Percentiles rank a stretch among this genome's conserved stretches.
Evolutionary conservation across 2,113 vertebrate genomes (phyloP).

Genomic region (Epinephelus moara): DNA sequence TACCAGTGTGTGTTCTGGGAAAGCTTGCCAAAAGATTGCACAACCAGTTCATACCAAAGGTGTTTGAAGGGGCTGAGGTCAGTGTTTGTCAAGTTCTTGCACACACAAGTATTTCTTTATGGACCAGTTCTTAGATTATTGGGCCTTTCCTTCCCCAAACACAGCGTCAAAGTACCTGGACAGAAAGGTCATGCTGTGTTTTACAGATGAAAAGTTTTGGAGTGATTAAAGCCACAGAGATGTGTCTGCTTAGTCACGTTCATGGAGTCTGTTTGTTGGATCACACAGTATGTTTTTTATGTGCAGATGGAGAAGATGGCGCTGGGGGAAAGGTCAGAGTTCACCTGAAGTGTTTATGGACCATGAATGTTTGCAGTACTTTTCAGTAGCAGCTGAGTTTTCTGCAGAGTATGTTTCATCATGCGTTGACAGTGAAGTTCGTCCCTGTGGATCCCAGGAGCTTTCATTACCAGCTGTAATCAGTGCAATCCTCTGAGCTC

Average conservation of each 20-base stretch:
- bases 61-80: background rate
- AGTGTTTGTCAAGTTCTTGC: background rate
- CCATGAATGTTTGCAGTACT: background rate
- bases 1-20: background rate
- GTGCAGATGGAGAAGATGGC: background rate
- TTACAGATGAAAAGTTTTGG: background rate
- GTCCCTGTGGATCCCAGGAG: slow-evolving; percentile 8
- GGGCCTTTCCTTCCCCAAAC: background rate
- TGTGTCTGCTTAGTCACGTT: background rate
- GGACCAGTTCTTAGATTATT: no score
- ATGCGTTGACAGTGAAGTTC: background rate
- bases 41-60: background rate
- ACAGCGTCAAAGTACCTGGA: background rate
- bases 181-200: background rate
- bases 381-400: background rate
- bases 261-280: background rate
- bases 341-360: background rate
- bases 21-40: background rate
- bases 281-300: background rate
- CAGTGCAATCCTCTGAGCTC: slow-evolving; percentile 5
- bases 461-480: slow-evolving; percentile 1
- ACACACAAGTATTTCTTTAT: background rate
- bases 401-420: background rate
- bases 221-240: background rate
- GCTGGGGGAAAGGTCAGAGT: background rate